phyloP scores from a whole-genome alignment of 2,113 vertebrate species.

The Garra rufa region DNA sequence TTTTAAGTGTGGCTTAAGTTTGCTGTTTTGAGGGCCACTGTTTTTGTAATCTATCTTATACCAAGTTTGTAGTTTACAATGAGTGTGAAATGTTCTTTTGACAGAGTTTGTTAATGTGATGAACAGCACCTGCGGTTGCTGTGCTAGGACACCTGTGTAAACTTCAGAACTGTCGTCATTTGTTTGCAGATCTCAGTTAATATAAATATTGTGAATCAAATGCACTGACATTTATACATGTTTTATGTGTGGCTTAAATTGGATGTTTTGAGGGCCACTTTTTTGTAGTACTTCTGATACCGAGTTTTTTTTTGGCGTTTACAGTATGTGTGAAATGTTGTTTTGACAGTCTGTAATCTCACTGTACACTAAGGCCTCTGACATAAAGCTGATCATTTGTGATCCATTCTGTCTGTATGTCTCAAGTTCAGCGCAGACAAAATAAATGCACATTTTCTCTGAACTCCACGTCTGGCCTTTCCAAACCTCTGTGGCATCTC shows the following conservation, averaged over 20 bases:
- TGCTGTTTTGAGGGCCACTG: background rate
- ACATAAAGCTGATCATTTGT: background rate
- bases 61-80: background rate
- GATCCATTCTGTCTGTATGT: slow-evolving; percentile 4
- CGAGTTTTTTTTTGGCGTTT: background rate
- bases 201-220: background rate
- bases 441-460: slow-evolving; percentile 3
- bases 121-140: background rate
- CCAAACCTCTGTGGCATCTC: slow-evolving; percentile 29
- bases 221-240: background rate
- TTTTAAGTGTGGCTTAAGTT: background rate
- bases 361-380: background rate
- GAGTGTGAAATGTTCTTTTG: background rate
- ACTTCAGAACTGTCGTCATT: background rate
- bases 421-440: background rate
- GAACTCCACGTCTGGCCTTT: slow-evolving; percentile 19
- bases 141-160: background rate
- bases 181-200: background rate
- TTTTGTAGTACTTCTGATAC: background rate
- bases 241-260: background rate
- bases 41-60: too few relatives aligned
- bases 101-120: background rate
- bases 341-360: background rate
- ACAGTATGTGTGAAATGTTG: background rate
- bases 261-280: background rate